A percentile compares a stretch with the other conserved stretches of the same genome.
Conservation (phyloP, 2,797 vertebrate species). For the Coccyzus lansbergi region DNA sequence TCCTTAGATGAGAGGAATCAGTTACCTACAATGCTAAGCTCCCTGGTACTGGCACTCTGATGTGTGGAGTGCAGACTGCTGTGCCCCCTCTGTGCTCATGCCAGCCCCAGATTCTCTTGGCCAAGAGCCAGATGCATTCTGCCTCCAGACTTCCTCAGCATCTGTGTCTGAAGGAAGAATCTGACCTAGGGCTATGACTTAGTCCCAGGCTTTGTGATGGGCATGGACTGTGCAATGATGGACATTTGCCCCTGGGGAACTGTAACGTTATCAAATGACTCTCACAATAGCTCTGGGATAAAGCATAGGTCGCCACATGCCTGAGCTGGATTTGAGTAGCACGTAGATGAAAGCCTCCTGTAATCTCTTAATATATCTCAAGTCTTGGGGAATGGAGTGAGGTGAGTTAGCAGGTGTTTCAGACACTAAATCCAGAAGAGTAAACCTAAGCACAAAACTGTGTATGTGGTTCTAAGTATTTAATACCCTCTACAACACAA, state of each 20-base stretch:
- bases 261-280: not conserved
- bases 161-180: not conserved
- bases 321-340: not conserved
- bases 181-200: not conserved
- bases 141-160: not conserved
- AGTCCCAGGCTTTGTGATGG: not conserved
- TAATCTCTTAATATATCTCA: constrained; percentile 26
- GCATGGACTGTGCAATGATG: not conserved
- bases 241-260: not conserved
- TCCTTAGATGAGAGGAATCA: not conserved
- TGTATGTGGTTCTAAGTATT: not conserved
- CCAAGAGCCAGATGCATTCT: not conserved
- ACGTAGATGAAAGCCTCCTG: constrained; percentile 17
- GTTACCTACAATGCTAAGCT: not conserved
- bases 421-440: not conserved
- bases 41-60: not conserved
- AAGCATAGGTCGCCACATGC: not conserved
- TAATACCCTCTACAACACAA: not conserved
- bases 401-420: not conserved
- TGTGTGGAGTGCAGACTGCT: not conserved
- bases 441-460: not conserved
- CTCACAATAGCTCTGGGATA: not conserved
- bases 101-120: not conserved
- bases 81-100: not conserved
- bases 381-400: not conserved